A percentile compares a stretch with the other conserved stretches of the same genome.
These are phyloP conservation scores for Cassiopea xamachana DNA, from an alignment of 30 jellyfish, hydroid and myxozoan species.

Conservation along the genomic window DNA sequence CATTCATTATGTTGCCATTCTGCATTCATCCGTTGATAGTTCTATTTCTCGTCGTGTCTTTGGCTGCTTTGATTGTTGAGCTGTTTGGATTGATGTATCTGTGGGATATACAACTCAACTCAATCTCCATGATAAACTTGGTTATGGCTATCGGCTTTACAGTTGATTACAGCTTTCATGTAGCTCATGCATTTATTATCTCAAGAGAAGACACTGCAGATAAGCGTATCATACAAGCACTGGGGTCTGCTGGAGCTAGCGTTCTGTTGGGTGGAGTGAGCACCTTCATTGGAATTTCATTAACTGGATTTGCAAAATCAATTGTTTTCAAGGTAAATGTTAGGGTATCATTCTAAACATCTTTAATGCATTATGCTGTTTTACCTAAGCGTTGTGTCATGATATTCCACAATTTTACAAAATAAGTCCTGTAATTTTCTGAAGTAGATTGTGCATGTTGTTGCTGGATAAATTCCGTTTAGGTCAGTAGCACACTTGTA, in stretches of 20 bases:
- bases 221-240: conserved; percentile 45
- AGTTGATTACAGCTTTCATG: conserved; percentile 73
- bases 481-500: too few species aligned
- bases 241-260: conserved; percentile 63
- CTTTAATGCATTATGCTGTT: too few species aligned
- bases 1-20: conserved; percentile 39
- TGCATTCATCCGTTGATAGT: conserved; percentile 58
- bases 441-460: too few species aligned
- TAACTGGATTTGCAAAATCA: conserved; percentile 75
- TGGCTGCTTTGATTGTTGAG: conserved; percentile 33
- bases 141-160: conserved; percentile 70
- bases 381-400: too few species aligned
- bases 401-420: too few species aligned
- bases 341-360: too few species aligned
- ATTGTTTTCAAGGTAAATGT: conserved; percentile 37
- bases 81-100: conserved; percentile 66
- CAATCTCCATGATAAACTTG: conserved; percentile 43
- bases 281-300: conserved; percentile 70
- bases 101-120: conserved; percentile 58
- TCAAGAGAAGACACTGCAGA: conserved; percentile 37
- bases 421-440: too few species aligned
- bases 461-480: too few species aligned
- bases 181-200: conserved; percentile 70
- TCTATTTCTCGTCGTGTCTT: conserved; percentile 23
- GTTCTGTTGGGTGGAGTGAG: conserved; percentile 68